phyloP scores from a whole-genome alignment of 2,797 vertebrate genomes.

The Mus minutoides region DNA sequence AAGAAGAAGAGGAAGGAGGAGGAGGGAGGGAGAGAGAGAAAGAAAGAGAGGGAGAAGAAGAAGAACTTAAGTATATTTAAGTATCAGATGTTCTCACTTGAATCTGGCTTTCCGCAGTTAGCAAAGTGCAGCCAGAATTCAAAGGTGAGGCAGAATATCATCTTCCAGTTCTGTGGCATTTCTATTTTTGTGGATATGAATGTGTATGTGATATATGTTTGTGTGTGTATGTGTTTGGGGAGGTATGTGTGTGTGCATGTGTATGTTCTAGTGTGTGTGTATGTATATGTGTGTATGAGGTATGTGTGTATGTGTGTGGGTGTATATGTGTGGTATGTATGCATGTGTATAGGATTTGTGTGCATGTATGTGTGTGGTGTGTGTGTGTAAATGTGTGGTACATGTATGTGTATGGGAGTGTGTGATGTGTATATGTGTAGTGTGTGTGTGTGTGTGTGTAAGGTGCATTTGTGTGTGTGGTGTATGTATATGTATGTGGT shows the following conservation, averaged over 20 bases:
- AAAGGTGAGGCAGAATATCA: background rate
- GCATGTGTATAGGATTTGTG: background rate
- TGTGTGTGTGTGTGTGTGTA: background rate
- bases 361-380: background rate
- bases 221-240: background rate
- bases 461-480: too few species aligned
- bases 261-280: background rate
- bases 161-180: background rate
- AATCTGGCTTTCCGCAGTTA: background rate
- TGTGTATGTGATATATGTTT: background rate
- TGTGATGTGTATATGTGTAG: background rate
- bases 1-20: too few species aligned
- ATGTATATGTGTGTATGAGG: too few species aligned
- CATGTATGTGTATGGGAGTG: background rate
- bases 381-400: background rate
- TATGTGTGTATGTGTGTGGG: too few species aligned
- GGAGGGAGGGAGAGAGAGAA: fast-evolving
- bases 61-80: background rate
- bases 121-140: slow-evolving; percentile 20
- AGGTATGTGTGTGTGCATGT: background rate
- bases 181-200: background rate
- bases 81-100: background rate
- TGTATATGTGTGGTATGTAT: too few species aligned
- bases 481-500: background rate
- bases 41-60: too few species aligned